Percentiles rank a stretch among this genome's conserved stretches.
Evolutionary conservation across 2,888 invertebrate genomes (phyloP).

Genomic region (Callosobruchus maculatus): DNA sequence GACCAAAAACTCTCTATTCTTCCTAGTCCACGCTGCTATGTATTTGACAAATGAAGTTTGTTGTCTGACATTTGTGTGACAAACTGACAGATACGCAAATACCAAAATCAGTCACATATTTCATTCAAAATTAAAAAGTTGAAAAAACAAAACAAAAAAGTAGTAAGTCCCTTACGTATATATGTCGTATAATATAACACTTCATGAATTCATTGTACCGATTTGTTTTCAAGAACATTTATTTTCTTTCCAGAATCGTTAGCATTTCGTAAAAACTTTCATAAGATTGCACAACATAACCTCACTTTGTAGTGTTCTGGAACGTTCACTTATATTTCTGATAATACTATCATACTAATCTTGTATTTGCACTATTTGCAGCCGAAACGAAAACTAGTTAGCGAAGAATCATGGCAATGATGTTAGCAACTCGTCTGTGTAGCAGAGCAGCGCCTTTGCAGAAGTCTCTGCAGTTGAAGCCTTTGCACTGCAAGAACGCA

Average conservation of each 20-base stretch:
- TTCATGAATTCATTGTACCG: too few species aligned
- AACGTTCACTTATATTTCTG: not conserved
- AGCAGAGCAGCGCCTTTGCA: slow-evolving; percentile 40
- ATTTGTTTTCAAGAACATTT: not conserved
- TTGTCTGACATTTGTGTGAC: too few species aligned
- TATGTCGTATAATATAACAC: too few species aligned
- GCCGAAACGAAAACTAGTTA: not conserved
- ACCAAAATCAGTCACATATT: too few species aligned
- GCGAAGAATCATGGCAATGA: slow-evolving; percentile 33
- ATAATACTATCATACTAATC: not conserved
- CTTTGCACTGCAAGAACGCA: slow-evolving; percentile 39
- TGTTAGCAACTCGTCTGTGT: slow-evolving; percentile 39
- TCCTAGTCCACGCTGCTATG: too few species aligned
- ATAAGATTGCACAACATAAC: not conserved
- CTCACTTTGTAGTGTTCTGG: not conserved
- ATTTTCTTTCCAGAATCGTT: not conserved
- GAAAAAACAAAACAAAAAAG: not conserved
- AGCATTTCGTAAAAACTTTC: not conserved
- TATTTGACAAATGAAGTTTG: too few species aligned
- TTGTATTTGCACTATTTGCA: not conserved
- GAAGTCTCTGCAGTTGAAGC: slow-evolving; percentile 43
- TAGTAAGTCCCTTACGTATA: not conserved
- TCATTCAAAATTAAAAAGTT: not conserved
- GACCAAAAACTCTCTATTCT: too few species aligned
- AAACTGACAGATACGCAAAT: too few species aligned